Conservation (phyloP, 2,113 vertebrate genomes). For the Megatriorchis doriae region DNA sequence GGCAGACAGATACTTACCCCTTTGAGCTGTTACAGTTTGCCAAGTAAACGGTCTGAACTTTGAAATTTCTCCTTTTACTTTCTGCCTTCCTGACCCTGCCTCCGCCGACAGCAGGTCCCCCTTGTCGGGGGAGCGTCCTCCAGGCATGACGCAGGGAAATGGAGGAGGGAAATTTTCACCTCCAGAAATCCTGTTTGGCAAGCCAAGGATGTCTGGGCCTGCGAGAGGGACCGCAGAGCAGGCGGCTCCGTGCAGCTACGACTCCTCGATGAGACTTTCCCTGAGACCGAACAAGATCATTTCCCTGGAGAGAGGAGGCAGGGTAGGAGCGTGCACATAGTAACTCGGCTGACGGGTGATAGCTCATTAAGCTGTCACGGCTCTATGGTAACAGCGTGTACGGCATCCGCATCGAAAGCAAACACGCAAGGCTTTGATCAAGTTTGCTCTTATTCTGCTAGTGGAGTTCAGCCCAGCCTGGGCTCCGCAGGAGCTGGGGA, state of each 20-base stretch:
- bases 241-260: neutral
- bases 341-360: neutral
- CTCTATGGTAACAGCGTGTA: neutral
- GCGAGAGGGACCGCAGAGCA: neutral
- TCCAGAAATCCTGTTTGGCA: neutral
- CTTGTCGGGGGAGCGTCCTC: neutral
- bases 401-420: neutral
- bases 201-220: neutral
- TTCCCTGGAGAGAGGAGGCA: neutral
- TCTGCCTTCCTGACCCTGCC: slow-evolving; percentile 17
- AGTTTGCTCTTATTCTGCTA: neutral
- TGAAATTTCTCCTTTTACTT: slow-evolving; percentile 26
- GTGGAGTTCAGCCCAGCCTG: neutral
- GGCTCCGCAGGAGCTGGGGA: neutral
- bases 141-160: neutral
- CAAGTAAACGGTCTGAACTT: slow-evolving; percentile 19
- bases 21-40: neutral
- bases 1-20: neutral
- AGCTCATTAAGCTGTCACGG: slow-evolving; percentile 1
- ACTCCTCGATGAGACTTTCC: neutral
- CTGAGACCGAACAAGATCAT: fast-evolving
- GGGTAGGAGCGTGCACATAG: neutral
- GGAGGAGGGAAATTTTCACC: neutral
- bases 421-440: neutral
- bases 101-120: neutral